Base-by-base conservation (phyloP, 1,140 invertebrate genomes). In the Megathymus violae region DNA sequence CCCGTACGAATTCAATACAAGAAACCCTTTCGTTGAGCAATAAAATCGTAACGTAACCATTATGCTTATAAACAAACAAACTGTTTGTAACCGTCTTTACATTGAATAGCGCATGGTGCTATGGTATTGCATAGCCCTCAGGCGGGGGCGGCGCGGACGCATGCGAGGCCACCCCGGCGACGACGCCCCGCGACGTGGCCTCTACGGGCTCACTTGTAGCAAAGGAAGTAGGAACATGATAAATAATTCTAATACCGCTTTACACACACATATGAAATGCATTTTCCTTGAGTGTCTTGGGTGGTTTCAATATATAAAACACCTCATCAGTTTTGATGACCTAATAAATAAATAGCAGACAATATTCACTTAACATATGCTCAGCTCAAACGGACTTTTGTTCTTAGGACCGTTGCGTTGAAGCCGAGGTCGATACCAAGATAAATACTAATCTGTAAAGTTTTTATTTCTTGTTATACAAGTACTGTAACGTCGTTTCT, bases 31-130 rank as follows among this genome's bases (percentile, higher is more conserved):
- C 40, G 17, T 17, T 38, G 5, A 10, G 3, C 36, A 13, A 38
- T 11, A 43, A 10, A 46, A 47, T 11, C 16, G 16, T 25, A 47
- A 47, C 22, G 19, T 9, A 19, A 6, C 0, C 41, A 47, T 50
- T 54, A 54, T 17, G 51, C 40, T 41, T 54, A 54, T 38, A 52
- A 52, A 52, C 31, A 52, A 52, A 52, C 48, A 52, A 38, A 38
- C 31, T 38, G 36, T 16, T 59, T 3, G 19, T 63, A 62, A 83
- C 72, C 79, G 78, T 85, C 27, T 31, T 79, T 82, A 81, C 78
- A 83, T 83, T 80, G 76, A 83, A 84, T 82, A 81, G 76, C 74
- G 76, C 60, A 71, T 58, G 64, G 62, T 76, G 69, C 71, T 64
- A 73, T 82, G 76, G 81, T 82, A 82, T 80, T 78, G 76, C 72